Evolutionary conservation across 1,140 invertebrate species (phyloP).

Genomic region (Chrysoperla carnea): DNA sequence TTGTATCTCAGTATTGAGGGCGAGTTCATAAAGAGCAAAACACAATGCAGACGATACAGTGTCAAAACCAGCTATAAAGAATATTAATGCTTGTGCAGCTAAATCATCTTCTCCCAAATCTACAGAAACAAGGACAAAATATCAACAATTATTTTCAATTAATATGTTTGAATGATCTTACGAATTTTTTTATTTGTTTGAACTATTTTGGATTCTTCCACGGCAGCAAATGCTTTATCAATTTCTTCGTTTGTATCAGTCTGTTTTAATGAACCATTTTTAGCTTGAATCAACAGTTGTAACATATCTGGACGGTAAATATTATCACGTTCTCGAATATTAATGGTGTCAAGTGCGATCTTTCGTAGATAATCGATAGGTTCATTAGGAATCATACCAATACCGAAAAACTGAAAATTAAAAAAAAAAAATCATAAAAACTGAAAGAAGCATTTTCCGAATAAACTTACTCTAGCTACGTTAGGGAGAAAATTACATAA

Average conservation of each 20-base stretch:
- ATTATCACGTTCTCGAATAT: slow-evolving; percentile 16
- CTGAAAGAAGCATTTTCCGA: not conserved
- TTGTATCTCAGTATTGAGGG: slow-evolving; percentile 29
- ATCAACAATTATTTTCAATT: not conserved
- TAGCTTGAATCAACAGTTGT: slow-evolving; percentile 23
- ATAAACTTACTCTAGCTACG: not conserved
- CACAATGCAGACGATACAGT: slow-evolving; percentile 15
- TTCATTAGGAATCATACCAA: slow-evolving; percentile 10
- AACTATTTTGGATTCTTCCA: not conserved
- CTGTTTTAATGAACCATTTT: slow-evolving; percentile 17
- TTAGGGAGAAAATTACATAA: not conserved
- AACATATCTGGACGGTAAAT: slow-evolving; percentile 25
- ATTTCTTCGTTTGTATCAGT: slow-evolving; percentile 3
- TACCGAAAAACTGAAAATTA: slow-evolving; percentile 7
- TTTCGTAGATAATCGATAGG: slow-evolving; percentile 13
- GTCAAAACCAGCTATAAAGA: slow-evolving; percentile 23
- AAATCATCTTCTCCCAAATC: slow-evolving; percentile 13
- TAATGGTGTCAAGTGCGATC: slow-evolving; percentile 18
- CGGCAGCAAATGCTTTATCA: slow-evolving; percentile 1
- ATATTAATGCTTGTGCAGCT: slow-evolving; percentile 21
- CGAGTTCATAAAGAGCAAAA: slow-evolving; percentile 24
- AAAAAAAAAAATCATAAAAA: not conserved
- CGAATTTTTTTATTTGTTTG: not conserved
- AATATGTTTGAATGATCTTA: not conserved
- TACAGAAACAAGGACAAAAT: slow-evolving; percentile 10